A percentile compares a stretch with the other conserved stretches of the same genome.
phyloP scores from a whole-genome alignment of 1,140 invertebrate species.

The Hypothenemus hampei region DNA sequence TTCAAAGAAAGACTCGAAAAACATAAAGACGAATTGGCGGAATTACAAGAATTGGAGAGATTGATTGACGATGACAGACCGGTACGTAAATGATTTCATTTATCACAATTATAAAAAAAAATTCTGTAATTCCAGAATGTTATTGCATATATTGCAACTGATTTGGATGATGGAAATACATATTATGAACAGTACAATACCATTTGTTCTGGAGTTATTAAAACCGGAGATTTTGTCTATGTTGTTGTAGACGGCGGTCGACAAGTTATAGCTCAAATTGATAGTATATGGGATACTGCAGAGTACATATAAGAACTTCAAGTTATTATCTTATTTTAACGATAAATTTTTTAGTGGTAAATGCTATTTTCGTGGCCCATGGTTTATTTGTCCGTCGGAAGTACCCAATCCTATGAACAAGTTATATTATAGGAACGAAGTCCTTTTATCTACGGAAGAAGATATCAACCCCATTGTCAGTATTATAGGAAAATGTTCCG shows the following conservation, averaged over 20 bases:
- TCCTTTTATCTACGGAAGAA: slow-evolving; percentile 86
- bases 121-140: slow-evolving; percentile 58
- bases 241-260: slow-evolving; percentile 81
- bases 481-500: slow-evolving; percentile 86
- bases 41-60: slow-evolving; percentile 75
- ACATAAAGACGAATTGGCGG: slow-evolving; percentile 84
- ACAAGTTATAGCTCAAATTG: slow-evolving; percentile 88
- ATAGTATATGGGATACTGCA: slow-evolving; percentile 88
- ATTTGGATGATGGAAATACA: slow-evolving; percentile 65
- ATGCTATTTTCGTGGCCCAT: slow-evolving; percentile 88
- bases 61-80: slow-evolving; percentile 50
- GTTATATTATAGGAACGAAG: slow-evolving; percentile 93
- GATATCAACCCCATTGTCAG: slow-evolving; percentile 86
- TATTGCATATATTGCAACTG: slow-evolving; percentile 56
- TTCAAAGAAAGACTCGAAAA: slow-evolving; percentile 88
- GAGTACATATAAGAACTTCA: slow-evolving; percentile 54
- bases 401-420: slow-evolving; percentile 67
- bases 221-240: slow-evolving; percentile 92
- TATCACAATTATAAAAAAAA: not conserved
- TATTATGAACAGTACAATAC: slow-evolving; percentile 93
- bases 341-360: slow-evolving; percentile 62
- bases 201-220: slow-evolving; percentile 70
- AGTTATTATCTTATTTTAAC: not conserved
- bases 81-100: slow-evolving; percentile 45
- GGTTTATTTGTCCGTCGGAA: slow-evolving; percentile 85